Base-by-base conservation (phyloP, 2,888 invertebrate genomes). In the Clanis bilineata region DNA sequence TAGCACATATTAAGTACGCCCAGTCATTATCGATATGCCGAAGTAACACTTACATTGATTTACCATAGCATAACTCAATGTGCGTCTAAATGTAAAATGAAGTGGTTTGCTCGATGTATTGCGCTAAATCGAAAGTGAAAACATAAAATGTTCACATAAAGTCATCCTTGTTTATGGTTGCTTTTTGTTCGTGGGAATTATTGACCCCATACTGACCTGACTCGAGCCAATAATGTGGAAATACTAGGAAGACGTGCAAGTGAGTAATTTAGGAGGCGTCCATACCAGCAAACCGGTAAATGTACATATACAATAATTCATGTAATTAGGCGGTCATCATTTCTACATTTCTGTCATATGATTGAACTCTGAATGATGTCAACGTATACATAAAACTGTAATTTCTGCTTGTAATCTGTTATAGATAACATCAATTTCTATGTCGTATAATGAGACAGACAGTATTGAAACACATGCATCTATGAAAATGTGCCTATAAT, bases 181-280 rank as follows among this genome's bases (percentile, higher is more conserved):
- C 69, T 70, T 67, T 63, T 62, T 72, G 65, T 72, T 67, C 72
- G 71, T 71, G 69, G 73, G 70, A 78, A 80, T 77, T 77, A 72
- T 74, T 82, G 80, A 82, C 77, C 78, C 66, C 62, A 68, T 70
- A 68, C 72, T 72, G 77, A 73, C 77, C 74, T 64, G 64, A 68
- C 68, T 68, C 65, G 62, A 62, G 70, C 71, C 67, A 67, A 64
- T 64, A 66, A 74, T 82, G 79, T 80, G 72, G 79, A 78, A 78
- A 82, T 71, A 80, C 77, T 68, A 76, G 78, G 76, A 78, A 76
- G 77, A 72, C 71, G 71, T 68, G 70, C 28, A 39, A 56, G 36
- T 28, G 38, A 39, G 5, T 23, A 39, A 9, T 51, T 18, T 51
- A 28, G 15, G 18, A 32, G 15, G 51, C 18, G 18, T 51, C 51